phyloP scores from a whole-genome alignment of 2,113 vertebrate genomes.

The Piprites chloris region DNA sequence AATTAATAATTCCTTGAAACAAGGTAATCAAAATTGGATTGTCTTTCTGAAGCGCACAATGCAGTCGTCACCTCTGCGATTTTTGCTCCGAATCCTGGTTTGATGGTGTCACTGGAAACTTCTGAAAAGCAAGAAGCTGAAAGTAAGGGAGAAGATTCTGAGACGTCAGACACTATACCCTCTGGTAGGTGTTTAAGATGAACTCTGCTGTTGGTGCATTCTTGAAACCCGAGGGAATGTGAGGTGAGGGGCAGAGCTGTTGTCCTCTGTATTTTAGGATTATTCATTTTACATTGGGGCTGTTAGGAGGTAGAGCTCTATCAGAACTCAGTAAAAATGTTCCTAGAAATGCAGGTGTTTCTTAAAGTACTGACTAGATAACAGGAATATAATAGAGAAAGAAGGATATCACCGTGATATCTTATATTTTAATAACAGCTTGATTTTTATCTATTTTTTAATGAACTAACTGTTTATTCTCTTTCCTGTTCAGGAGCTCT shows the following conservation, averaged over 20 bases:
- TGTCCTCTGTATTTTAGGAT: neutral
- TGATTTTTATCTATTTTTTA: neutral
- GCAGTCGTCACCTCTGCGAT: slow-evolving; percentile 97
- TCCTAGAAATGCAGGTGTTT: neutral
- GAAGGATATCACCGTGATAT: neutral
- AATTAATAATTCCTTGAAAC: neutral
- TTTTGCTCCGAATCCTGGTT: slow-evolving; percentile 92
- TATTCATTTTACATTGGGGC: neutral
- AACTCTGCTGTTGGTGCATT: neutral
- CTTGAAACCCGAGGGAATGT: neutral
- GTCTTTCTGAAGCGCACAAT: slow-evolving; percentile 86
- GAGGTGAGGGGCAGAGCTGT: neutral
- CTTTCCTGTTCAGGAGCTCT: slow-evolving; percentile 79
- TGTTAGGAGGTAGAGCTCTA: neutral
- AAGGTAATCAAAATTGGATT: neutral
- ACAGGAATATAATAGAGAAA: neutral
- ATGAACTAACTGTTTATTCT: slow-evolving; percentile 12
- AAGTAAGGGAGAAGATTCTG: slow-evolving; percentile 79
- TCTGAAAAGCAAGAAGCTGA: slow-evolving; percentile 86
- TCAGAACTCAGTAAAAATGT: neutral
- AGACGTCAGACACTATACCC: slow-evolving; percentile 82
- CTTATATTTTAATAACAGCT: neutral
- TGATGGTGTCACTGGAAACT: slow-evolving; percentile 86
- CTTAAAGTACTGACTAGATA: neutral
- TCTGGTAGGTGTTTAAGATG: slow-evolving; percentile 78